These are phyloP conservation scores for Rachycentron canadum DNA, from an alignment of 2,797 vertebrate genomes.

Conservation along the genomic window DNA sequence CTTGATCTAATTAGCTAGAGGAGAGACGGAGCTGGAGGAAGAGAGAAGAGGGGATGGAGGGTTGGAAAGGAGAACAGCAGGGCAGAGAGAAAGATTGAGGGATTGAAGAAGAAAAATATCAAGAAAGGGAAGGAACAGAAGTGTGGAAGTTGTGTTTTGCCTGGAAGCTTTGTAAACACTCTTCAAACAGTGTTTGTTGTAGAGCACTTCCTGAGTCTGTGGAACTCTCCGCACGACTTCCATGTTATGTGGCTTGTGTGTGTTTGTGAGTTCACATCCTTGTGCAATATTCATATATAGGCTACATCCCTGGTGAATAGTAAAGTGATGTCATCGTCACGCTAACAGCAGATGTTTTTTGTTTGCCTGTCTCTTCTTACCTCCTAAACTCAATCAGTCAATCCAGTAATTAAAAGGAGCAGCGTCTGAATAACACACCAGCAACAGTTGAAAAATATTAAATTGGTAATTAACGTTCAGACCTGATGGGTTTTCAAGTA, in stretches of 20 bases:
- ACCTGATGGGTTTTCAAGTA: not conserved
- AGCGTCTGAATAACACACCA: not conserved
- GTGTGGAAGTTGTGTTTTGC: slow-evolving; percentile 51
- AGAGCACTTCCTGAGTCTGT: slow-evolving; percentile 48
- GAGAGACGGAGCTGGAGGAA: slow-evolving; percentile 37
- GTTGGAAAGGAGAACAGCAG: not conserved
- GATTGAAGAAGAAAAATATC: not conserved
- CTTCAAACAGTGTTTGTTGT: slow-evolving; percentile 61
- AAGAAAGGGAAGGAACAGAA: slow-evolving; percentile 11
- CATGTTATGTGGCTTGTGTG: slow-evolving; percentile 16
- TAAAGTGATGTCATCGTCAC: slow-evolving; percentile 6
- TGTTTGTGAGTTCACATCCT: slow-evolving; percentile 12
- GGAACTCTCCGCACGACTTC: slow-evolving; percentile 29
- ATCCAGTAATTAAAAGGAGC: not conserved
- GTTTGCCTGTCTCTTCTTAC: not conserved
- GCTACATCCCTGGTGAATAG: slow-evolving; percentile 37
- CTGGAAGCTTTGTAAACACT: slow-evolving; percentile 63
- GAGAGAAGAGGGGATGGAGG: slow-evolving; percentile 19
- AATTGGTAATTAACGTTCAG: not conserved
- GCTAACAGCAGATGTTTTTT: slow-evolving; percentile 35
- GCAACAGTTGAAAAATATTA: not conserved
- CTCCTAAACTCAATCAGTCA: not conserved
- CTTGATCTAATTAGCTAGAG: slow-evolving; percentile 79
- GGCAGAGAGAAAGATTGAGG: not conserved
- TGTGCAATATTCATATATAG: slow-evolving; percentile 39